These are phyloP conservation scores for Clarias laeviceps DNA, from an alignment of 2,797 vertebrate genomes.

Conservation along the genomic window DNA sequence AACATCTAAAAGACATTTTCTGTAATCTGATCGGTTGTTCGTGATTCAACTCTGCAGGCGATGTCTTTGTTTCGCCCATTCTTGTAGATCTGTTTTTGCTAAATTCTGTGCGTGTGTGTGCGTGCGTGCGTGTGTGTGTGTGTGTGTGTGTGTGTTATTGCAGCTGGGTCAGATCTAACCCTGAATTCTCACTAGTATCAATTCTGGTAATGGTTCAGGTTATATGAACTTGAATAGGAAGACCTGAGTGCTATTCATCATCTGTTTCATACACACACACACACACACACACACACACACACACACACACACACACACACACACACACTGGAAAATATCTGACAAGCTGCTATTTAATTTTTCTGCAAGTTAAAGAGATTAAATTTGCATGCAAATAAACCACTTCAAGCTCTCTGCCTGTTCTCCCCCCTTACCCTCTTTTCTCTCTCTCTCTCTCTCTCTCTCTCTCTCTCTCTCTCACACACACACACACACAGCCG, in stretches of 20 bases:
- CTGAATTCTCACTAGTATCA: not conserved
- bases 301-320: no score
- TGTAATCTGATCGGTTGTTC: not conserved
- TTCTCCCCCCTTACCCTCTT: not conserved
- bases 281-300: no score
- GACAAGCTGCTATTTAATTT: not conserved
- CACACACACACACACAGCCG: not conserved
- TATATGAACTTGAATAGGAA: not conserved
- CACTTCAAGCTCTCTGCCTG: not conserved
- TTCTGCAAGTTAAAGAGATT: not conserved
- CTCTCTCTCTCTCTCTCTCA: not conserved
- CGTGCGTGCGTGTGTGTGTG: no score
- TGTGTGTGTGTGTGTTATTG: not conserved
- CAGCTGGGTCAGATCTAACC: not conserved
- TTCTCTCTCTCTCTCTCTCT: not conserved
- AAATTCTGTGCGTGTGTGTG: no score
- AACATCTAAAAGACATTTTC: not conserved
- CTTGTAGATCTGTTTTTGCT: not conserved
- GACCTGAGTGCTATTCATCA: not conserved
- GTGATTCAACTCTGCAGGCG: not conserved
- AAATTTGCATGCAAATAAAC: not conserved
- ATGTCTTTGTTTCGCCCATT: not conserved
- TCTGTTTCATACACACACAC: not conserved
- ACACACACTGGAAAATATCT: not conserved
- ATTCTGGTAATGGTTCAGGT: not conserved